These are phyloP conservation scores for Zapornia atra DNA, from an alignment of 2,113 vertebrate genomes.

Conservation along the genomic window DNA sequence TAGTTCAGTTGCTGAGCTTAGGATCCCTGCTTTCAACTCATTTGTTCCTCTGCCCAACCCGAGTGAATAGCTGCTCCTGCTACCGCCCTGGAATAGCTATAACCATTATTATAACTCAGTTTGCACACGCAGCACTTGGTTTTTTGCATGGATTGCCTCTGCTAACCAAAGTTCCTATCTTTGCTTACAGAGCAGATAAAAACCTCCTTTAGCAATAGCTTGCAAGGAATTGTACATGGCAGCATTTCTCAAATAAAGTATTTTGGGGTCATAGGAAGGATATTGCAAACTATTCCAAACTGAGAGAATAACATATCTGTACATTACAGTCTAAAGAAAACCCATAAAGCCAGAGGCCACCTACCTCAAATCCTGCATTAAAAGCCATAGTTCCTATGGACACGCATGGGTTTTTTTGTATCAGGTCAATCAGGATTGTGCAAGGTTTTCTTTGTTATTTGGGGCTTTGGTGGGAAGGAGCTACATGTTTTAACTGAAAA, in stretches of 20 bases:
- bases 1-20: neutral
- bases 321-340: neutral
- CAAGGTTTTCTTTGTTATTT: neutral
- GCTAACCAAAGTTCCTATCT: neutral
- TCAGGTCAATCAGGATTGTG: neutral
- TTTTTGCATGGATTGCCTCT: neutral
- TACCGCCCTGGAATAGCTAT: neutral
- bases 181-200: conserved; percentile 15
- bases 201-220: neutral
- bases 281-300: neutral
- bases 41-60: neutral
- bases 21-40: neutral
- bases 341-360: neutral
- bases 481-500: neutral
- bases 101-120: neutral
- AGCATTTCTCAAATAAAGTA: neutral
- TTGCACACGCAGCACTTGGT: neutral
- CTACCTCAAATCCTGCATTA: neutral
- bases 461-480: neutral
- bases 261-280: neutral
- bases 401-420: fast-evolving
- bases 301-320: neutral
- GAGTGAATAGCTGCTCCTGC: neutral
- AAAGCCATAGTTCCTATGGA: neutral
- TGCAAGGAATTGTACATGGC: neutral